Base-by-base conservation (phyloP, 2,888 invertebrate species). In the Leptothorax acervorum region DNA sequence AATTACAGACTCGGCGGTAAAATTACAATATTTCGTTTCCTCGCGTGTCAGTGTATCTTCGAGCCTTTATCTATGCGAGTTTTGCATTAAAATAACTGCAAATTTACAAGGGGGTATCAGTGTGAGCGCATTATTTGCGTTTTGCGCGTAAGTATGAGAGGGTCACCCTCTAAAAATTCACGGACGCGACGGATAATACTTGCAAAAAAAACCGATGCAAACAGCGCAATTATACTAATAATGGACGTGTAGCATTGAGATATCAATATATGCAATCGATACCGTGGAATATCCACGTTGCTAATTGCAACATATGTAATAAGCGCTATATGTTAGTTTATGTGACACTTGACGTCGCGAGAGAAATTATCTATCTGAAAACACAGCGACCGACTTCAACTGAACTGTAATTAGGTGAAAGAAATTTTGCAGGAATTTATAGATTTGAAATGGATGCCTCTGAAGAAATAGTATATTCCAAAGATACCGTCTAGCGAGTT, bases 11-110 rank as follows among this genome's bases (percentile, higher is more conserved):
- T 66, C 53, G n/a, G n/a, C 45, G 45, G 12, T 23, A 35, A 45
- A 60, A 70, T 71, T 70, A 48, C 28, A 39, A 70, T 60, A 60
- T 81, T 62, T 70, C 35, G 23, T 39, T 71, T 81, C 39, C 42
- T 62, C 60, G 79, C 60, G 39, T 62, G 60, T 62, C n/a, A 15
- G 12, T 35, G 35, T 60, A 51, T 39, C 68, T 15, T 23, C 60
- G 45, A 15, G 12, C 39, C 35, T 45, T 45, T 70, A 60, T 68
- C 55, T 79, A 28, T 3, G 15, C 42, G 55, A 23, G 23, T 55
- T 63, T 63, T 23, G 45, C 75, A 51, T 62, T 71, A 68, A 57
- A 45, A 23, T 57, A 42, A 55, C 45, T 23, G 15, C 23, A 28
- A 23, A 23, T 60, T 35, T 9, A 2, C 12, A 9, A 45, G 18